Conservation (phyloP, 2,113 vertebrate species). For the Grus americana region DNA sequence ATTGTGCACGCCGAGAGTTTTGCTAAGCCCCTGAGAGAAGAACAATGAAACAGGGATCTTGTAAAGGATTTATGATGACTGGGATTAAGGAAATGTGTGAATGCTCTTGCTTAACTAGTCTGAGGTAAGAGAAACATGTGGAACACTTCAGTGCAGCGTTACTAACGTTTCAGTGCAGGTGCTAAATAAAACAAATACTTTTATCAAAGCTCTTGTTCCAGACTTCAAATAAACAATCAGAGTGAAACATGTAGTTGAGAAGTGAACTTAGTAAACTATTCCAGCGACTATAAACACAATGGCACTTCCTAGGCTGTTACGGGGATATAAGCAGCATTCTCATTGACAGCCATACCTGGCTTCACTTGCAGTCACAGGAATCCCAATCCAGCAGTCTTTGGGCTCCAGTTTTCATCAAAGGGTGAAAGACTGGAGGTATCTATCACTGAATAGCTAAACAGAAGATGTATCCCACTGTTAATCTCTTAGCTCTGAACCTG, state of each 20-base stretch:
- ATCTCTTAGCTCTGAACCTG: neutral
- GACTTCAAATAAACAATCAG: constrained; percentile 61
- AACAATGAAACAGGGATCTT: constrained; percentile 67
- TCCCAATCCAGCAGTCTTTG: neutral
- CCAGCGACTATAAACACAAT: neutral
- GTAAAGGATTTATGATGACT: constrained; percentile 70
- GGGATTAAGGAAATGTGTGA: constrained; percentile 74
- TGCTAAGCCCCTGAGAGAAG: constrained; percentile 63
- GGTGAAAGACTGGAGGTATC: neutral
- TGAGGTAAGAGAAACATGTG: constrained; percentile 74
- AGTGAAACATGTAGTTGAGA: neutral
- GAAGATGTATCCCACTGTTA: neutral
- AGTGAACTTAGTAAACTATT: neutral
- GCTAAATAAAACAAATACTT: constrained; percentile 67
- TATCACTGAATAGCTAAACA: neutral
- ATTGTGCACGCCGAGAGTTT: neutral
- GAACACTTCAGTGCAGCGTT: constrained; percentile 66
- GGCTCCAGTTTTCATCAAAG: neutral
- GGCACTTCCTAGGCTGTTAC: neutral
- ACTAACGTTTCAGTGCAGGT: constrained; percentile 71
- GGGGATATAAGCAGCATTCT: neutral
- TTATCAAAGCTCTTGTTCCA: constrained; percentile 43
- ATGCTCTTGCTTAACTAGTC: constrained; percentile 57
- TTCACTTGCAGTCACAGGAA: neutral
- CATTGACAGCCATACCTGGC: neutral